These are phyloP conservation scores for Chorisops tibialis DNA, from an alignment of 2,888 invertebrate species.

Conservation along the genomic window DNA sequence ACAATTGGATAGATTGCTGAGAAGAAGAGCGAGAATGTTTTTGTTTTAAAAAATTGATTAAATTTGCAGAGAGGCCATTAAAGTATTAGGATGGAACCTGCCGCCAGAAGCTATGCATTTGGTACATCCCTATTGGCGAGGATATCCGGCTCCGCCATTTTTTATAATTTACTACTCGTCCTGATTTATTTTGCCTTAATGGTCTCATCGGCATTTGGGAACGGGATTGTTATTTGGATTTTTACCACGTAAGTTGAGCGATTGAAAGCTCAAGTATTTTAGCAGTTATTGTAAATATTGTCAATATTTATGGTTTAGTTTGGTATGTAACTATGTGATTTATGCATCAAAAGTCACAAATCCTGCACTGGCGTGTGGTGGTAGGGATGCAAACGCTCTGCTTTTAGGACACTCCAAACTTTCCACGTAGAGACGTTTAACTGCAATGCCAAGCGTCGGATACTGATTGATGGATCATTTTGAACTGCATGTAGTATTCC, in stretches of 20 bases:
- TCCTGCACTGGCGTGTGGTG: too few relatives aligned
- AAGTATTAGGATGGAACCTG: conserved; percentile 65
- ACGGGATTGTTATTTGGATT: conserved; percentile 70
- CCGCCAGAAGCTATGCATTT: conserved; percentile 63
- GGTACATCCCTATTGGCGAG: conserved; percentile 69
- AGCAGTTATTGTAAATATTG: too few relatives aligned
- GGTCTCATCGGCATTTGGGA: conserved; percentile 62
- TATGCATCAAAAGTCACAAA: too few relatives aligned
- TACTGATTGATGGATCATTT: too few relatives aligned
- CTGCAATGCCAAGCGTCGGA: too few relatives aligned
- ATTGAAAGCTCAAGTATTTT: too few relatives aligned
- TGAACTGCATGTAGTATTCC: too few relatives aligned
- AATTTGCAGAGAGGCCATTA: conserved; percentile 14
- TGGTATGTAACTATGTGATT: too few relatives aligned
- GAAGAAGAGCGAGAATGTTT: background rate
- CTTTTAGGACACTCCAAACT: too few relatives aligned
- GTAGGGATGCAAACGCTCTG: too few relatives aligned
- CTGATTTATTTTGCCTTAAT: conserved; percentile 63
- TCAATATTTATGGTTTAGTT: too few relatives aligned
- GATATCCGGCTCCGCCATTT: conserved; percentile 63
- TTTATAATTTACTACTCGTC: conserved; percentile 64
- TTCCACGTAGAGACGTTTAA: too few relatives aligned
- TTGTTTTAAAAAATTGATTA: background rate
- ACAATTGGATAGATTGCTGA: conserved; percentile 5
- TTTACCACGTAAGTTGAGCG: conserved; percentile 71